Base-by-base conservation (phyloP, 2,797 vertebrate genomes). In the Amphiprion clarkii region DNA sequence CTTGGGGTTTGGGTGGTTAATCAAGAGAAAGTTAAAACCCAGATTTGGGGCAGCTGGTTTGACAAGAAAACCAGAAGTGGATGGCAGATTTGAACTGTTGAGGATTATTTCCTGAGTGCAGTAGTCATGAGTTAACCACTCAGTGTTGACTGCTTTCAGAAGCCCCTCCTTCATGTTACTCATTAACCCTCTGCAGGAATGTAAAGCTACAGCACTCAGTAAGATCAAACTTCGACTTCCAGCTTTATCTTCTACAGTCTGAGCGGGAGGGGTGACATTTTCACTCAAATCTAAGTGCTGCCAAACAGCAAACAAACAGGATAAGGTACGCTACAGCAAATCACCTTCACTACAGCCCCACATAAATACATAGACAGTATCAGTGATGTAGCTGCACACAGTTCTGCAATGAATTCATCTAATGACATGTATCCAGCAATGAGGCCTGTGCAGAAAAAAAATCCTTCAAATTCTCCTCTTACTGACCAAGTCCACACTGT, bases 121-220 rank as follows among this genome's bases (percentile, higher is more conserved):
- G 42, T 2, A 51, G 33, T 67, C 48, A 17, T 33, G 27, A 71
- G 48, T 19, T 33, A 67, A 64, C 67, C 16, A 1, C 29, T 65
- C 16, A 51, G 33, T 67, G 52, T 65, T 55, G 64, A 71, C 76
- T 39, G 64, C 33, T 74, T 48, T 27, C 40, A 25, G 67, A 76
- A 44, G 78, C 63, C 39, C 69, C 74, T 74, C 78, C 84, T 78
- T 46, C 52, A 31, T 31, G 86, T 85, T 84, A 86, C 75, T 89
- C 66, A 91, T 91, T 89, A 88, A 88, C 87, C 63, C 53, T 76
- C 59, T 51, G 66, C 56, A 72, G 82, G 83, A 89, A 87, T 74
- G 81, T 69, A 2, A 58, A 54, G 63, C 59, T 61, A 57, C 46
- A n/a, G 31, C 71, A 57, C 54, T 76, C 42, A 64, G 49, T 14